Evolutionary conservation across 2,113 vertebrate species (phyloP).

Genomic region (Polypterus bichir): DNA sequence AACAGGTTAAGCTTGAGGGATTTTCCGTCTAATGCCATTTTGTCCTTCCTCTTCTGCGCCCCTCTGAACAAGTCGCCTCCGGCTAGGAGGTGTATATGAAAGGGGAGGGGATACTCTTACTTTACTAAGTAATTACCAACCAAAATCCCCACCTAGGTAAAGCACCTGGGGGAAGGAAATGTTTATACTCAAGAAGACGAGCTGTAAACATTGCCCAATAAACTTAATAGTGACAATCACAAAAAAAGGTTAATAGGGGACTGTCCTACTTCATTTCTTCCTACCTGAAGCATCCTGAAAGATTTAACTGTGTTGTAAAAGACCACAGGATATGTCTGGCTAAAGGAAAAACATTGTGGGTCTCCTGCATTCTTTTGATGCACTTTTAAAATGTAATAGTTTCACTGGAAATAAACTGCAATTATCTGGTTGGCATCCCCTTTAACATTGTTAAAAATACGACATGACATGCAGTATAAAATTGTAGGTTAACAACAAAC

Average conservation of each 20-base stretch:
- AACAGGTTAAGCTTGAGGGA: conserved; percentile 12
- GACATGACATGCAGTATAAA: no score
- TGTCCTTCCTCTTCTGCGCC: conserved; percentile 7
- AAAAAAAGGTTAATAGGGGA: conserved; percentile 1
- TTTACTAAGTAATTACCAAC: conserved; percentile 23
- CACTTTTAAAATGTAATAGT: background rate
- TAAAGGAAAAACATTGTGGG: conserved; percentile 5
- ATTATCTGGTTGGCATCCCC: no score
- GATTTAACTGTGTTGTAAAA: background rate
- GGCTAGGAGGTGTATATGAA: background rate
- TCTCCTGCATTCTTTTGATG: background rate
- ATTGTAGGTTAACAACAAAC: no score
- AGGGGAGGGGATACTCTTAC: conserved; percentile 18
- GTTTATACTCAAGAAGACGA: conserved; percentile 9
- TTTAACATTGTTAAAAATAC: no score
- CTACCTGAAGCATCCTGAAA: conserved; percentile 8
- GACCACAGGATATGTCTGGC: background rate
- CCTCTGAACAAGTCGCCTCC: conserved; percentile 18
- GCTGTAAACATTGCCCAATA: conserved; percentile 28
- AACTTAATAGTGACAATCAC: conserved; percentile 32
- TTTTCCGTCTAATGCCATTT: conserved; percentile 11
- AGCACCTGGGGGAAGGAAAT: conserved; percentile 21
- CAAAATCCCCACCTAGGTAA: conserved; percentile 15
- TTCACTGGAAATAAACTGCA: background rate
- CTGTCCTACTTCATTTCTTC: conserved; percentile 1